These are phyloP conservation scores for Sarcophaga carnaria DNA, from an alignment of 2,888 invertebrate species.

Conservation along the genomic window DNA sequence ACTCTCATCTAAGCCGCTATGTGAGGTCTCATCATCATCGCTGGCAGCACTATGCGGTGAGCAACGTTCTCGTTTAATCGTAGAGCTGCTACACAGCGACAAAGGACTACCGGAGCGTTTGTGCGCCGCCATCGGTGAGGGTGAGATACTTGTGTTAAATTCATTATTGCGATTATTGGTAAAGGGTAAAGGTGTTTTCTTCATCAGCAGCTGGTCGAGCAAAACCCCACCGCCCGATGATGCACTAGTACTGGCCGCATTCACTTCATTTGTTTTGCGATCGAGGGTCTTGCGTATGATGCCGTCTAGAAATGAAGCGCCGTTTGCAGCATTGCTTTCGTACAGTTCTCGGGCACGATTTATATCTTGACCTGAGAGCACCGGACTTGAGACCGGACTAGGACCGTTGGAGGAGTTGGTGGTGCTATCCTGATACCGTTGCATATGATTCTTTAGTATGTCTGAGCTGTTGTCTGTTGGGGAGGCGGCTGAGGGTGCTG, in stretches of 20 bases:
- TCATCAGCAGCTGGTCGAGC: conserved; percentile 85
- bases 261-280: conserved; percentile 83
- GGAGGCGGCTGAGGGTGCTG: conserved; percentile 60
- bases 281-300: conserved; percentile 92
- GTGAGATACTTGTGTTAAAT: conserved; percentile 71
- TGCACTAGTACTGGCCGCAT: conserved; percentile 63
- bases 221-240: conserved; percentile 82
- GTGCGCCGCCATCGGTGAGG: conserved; percentile 50
- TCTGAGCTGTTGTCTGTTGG: conserved; percentile 83
- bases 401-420: conserved; percentile 70
- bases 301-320: conserved; percentile 88
- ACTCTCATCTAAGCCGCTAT: conserved; percentile 72
- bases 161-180: conserved; percentile 76
- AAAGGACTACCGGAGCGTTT: conserved; percentile 80
- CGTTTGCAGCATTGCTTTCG: conserved; percentile 86
- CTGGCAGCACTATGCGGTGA: conserved; percentile 73
- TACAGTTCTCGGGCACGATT: conserved; percentile 84
- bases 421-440: conserved; percentile 86
- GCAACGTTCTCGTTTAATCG: conserved; percentile 84
- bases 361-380: conserved; percentile 71
- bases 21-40: conserved; percentile 72
- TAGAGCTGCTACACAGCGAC: conserved; percentile 76
- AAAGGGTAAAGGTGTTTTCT: conserved; percentile 82
- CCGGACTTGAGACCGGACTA: conserved; percentile 76
- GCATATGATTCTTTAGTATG: conserved; percentile 90